These are phyloP conservation scores for Acipenser transmontanus DNA, from an alignment of 2,797 vertebrate genomes.

Conservation along the genomic window DNA sequence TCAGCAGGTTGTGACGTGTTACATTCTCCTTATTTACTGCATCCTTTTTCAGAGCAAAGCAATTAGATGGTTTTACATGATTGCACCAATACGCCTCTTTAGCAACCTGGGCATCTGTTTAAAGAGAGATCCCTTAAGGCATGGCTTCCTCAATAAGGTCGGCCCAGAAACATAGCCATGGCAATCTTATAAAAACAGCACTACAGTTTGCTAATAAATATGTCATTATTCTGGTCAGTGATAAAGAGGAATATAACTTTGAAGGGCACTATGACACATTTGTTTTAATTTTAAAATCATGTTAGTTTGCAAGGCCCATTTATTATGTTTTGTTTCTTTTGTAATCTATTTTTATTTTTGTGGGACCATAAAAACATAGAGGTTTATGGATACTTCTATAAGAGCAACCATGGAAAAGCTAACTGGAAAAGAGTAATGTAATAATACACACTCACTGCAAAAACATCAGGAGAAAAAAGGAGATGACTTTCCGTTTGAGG, in stretches of 20 bases:
- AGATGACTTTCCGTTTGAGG: no score
- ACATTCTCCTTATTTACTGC: constrained; percentile 3
- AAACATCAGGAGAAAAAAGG: no score
- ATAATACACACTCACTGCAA: no score
- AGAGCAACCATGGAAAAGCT: no score
- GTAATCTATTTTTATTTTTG: no score
- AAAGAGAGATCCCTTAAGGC: constrained; percentile 18
- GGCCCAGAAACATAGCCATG: neutral
- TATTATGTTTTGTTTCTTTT: no score
- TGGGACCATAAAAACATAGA: no score
- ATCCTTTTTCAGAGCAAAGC: constrained; percentile 24
- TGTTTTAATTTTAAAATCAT: neutral
- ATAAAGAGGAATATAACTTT: neutral
- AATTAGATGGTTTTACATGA: constrained; percentile 34
- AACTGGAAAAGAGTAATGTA: no score
- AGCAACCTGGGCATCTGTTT: constrained; percentile 36
- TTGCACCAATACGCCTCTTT: constrained; percentile 35
- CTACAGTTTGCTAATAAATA: neutral
- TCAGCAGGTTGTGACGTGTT: neutral
- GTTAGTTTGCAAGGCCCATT: no score
- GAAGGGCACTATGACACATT: neutral
- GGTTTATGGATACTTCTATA: no score
- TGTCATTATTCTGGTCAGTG: constrained; percentile 1
- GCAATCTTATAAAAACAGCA: neutral
- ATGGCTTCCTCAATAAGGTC: constrained; percentile 18